Conservation (phyloP, 2,797 vertebrate genomes). For the Lophotriccus pileatus region DNA sequence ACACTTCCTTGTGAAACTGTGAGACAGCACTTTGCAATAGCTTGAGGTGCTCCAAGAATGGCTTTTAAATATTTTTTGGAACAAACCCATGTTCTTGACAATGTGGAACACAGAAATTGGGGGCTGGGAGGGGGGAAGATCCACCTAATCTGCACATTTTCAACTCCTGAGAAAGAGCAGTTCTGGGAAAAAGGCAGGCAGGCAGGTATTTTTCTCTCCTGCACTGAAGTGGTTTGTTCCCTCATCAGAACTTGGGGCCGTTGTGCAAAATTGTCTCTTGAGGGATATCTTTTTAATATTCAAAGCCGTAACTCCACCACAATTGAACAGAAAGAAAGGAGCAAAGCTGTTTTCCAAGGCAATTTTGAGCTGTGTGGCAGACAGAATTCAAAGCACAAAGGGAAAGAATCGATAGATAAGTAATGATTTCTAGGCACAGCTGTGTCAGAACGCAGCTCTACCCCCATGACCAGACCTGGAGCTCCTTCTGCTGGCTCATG, state of each 20-base stretch:
- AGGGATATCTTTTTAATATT: neutral
- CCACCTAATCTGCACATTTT: neutral
- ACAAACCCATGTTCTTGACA: neutral
- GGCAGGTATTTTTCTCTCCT: neutral
- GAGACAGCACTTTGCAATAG: neutral
- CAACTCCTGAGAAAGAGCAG: neutral
- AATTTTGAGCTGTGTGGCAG: neutral
- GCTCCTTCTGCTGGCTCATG: slow-evolving; percentile 66
- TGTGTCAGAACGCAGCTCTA: neutral
- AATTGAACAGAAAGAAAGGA: neutral
- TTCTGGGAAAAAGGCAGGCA: neutral
- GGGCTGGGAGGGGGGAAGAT: neutral
- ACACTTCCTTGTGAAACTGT: neutral
- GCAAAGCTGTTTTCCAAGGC: neutral
- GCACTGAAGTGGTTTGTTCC: neutral
- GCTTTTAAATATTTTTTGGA: neutral
- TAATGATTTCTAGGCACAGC: neutral
- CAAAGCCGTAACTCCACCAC: neutral
- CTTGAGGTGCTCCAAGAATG: neutral
- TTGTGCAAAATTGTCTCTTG: neutral
- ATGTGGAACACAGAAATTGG: neutral
- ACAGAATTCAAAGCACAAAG: neutral
- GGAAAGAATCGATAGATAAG: neutral
- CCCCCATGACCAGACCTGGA: slow-evolving; percentile 37
- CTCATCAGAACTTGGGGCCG: neutral